Evolutionary conservation across 2,797 vertebrate genomes (phyloP).

Genomic region (Clarias laeviceps): DNA sequence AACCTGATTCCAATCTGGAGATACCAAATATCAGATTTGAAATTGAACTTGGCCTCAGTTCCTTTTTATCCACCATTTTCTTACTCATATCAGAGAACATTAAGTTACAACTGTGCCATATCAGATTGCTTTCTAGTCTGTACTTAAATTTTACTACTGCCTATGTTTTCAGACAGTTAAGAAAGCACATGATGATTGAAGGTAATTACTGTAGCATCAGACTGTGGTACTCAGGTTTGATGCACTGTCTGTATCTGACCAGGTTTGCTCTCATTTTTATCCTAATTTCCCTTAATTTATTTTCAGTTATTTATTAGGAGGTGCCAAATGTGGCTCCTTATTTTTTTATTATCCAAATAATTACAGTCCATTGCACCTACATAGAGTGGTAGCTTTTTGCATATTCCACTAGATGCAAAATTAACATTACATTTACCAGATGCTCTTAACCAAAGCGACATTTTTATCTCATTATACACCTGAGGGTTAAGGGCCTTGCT

Average conservation of each 20-base stretch:
- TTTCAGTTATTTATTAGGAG: background rate
- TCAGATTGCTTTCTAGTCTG: background rate
- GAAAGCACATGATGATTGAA: background rate
- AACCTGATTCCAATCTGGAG: no score
- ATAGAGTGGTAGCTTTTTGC: background rate
- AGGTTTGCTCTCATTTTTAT: background rate
- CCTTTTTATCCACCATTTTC: background rate
- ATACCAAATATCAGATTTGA: no score
- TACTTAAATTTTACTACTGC: background rate
- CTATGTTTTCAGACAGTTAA: background rate
- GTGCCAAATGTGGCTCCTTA: background rate
- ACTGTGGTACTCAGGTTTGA: background rate
- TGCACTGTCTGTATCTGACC: background rate
- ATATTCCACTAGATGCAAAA: background rate
- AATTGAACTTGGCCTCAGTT: background rate
- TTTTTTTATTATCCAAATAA: background rate
- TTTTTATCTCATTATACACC: no score
- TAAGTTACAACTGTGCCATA: background rate
- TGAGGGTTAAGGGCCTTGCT: no score
- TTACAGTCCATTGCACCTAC: background rate
- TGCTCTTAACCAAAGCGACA: no score
- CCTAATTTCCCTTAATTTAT: background rate
- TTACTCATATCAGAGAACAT: background rate
- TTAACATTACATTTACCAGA: background rate
- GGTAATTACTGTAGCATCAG: background rate